Evolutionary conservation across 2,113 vertebrate species (phyloP).

Genomic region (Hydrochoerus hydrochaeris): DNA sequence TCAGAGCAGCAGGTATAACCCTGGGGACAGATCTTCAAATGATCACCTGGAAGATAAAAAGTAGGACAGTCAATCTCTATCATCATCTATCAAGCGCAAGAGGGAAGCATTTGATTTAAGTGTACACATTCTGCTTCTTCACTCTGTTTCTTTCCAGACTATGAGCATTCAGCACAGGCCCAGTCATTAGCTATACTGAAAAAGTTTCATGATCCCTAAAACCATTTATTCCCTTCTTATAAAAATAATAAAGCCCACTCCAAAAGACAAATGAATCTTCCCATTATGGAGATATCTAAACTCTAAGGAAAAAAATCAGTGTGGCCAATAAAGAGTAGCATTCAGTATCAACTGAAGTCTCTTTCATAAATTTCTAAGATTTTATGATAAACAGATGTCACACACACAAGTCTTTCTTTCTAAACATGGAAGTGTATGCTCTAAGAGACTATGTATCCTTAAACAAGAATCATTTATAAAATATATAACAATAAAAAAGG

Average conservation of each 20-base stretch:
- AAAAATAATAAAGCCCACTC: not conserved
- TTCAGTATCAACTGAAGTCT: not conserved
- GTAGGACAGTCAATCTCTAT: conserved; percentile 49
- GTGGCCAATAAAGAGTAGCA: not conserved
- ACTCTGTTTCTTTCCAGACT: not conserved
- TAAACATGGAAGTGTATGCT: not conserved
- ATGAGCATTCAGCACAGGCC: not conserved
- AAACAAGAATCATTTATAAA: conserved; percentile 21
- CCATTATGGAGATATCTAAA: not conserved
- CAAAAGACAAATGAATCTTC: not conserved
- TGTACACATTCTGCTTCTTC: not conserved
- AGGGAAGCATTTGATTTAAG: not conserved
- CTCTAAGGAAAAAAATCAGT: not conserved
- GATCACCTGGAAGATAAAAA: conserved; percentile 89
- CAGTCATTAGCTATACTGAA: not conserved
- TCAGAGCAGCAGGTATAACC: conserved; percentile 97
- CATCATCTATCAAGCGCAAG: not conserved
- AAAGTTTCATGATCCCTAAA: not conserved
- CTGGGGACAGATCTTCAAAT: conserved; percentile 96
- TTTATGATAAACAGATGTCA: not conserved
- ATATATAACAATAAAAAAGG: not conserved
- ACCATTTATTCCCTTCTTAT: not conserved
- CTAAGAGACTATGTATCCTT: not conserved
- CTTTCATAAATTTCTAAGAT: conserved; percentile 1
- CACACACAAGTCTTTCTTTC: not conserved